Conservation (phyloP, 1,140 invertebrate species). For the Ceratina japonica region DNA sequence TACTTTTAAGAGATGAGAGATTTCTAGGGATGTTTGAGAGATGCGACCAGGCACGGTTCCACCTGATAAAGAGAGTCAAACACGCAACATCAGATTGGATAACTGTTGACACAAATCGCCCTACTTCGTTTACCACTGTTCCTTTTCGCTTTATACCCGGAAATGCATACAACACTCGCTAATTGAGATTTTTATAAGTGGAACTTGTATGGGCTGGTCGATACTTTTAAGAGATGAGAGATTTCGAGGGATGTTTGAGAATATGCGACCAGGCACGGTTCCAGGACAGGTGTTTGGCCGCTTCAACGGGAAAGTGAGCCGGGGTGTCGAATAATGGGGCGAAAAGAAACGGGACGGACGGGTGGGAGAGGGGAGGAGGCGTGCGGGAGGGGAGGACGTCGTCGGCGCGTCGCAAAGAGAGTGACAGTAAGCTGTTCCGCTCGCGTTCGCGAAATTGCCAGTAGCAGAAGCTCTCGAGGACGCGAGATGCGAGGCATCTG, state of each 20-base stretch:
- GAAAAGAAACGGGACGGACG: constrained; percentile 40
- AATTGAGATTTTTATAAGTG: constrained; percentile 42
- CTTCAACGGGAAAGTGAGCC: constrained; percentile 11
- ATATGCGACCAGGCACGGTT: constrained; percentile 41
- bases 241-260: constrained; percentile 1
- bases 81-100: not conserved
- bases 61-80: constrained; percentile 15
- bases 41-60: constrained; percentile 43
- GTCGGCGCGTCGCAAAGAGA: constrained; percentile 13
- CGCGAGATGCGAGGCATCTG: constrained; percentile 58
- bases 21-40: not conserved
- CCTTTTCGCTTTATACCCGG: not conserved
- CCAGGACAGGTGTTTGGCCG: constrained; percentile 22
- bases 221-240: not conserved
- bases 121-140: not conserved
- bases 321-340: constrained; percentile 36
- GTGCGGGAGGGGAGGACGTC: not conserved
- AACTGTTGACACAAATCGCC: not conserved
- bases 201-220: not conserved
- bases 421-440: constrained; percentile 57
- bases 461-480: constrained; percentile 56
- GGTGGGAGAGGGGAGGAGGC: not conserved
- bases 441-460: constrained; percentile 63
- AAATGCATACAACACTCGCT: too few species aligned
- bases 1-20: not conserved